Percentiles rank a stretch among this genome's conserved stretches.
These are phyloP conservation scores for Listronotus oregonensis DNA, from an alignment of 1,140 invertebrate species.

Conservation along the genomic window DNA sequence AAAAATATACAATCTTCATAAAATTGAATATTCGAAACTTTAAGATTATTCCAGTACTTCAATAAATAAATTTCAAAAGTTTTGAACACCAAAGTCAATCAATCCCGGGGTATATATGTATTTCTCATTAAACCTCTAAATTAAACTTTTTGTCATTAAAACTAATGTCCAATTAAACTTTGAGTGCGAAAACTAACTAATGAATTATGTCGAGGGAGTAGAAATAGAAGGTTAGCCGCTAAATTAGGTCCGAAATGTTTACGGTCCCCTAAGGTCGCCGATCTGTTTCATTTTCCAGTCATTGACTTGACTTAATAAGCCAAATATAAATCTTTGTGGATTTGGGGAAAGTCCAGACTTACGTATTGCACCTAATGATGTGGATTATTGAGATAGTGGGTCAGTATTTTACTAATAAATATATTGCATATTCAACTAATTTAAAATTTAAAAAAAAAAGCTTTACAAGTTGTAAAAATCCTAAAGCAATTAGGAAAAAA, in stretches of 20 bases:
- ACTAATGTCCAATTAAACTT: slow-evolving; percentile 25
- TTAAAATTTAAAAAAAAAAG: no score
- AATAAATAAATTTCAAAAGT: no score
- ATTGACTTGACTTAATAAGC: slow-evolving; percentile 28
- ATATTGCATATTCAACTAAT: no score
- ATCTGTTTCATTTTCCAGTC: slow-evolving; percentile 32
- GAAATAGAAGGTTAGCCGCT: slow-evolving; percentile 27
- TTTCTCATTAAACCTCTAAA: no score
- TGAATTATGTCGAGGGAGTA: slow-evolving; percentile 22
- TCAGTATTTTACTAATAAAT: slow-evolving; percentile 1
- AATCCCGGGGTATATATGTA: no score
- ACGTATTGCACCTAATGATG: slow-evolving; percentile 2
- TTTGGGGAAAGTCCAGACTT: neutral
- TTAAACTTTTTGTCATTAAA: slow-evolving; percentile 19
- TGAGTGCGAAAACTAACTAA: slow-evolving; percentile 15
- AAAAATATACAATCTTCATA: no score
- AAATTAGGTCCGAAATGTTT: slow-evolving; percentile 28
- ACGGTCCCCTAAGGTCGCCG: slow-evolving; percentile 18
- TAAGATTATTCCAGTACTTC: no score
- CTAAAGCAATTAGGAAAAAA: no score
- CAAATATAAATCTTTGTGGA: slow-evolving; percentile 25
- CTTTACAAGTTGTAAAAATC: no score
- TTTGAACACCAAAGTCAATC: no score
- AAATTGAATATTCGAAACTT: no score
- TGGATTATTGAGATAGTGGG: slow-evolving; percentile 13